These are phyloP conservation scores for Limnephilus rhombicus DNA, from an alignment of 2,888 invertebrate genomes.

Conservation along the genomic window DNA sequence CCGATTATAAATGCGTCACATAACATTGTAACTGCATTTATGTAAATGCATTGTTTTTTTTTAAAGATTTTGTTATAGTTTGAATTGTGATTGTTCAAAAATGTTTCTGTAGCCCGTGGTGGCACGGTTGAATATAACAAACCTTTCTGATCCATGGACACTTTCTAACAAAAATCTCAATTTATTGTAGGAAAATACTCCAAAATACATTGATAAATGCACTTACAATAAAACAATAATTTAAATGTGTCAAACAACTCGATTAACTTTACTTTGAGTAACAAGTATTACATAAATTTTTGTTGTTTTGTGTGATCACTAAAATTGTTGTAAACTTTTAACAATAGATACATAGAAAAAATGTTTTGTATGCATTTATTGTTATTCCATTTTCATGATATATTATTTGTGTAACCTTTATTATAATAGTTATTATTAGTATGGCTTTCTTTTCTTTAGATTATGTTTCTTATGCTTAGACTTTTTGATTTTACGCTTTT, in stretches of 20 bases:
- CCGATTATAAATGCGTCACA: background rate
- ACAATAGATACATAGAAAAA: slow-evolving; percentile 40
- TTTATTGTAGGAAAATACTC: background rate
- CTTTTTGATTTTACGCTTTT: slow-evolving; percentile 35
- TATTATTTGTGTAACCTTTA: slow-evolving; percentile 12
- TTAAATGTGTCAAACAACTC: slow-evolving; percentile 53
- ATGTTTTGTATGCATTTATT: slow-evolving; percentile 46
- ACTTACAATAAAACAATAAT: slow-evolving; percentile 36
- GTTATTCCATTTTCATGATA: slow-evolving; percentile 26
- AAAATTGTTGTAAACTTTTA: slow-evolving; percentile 38
- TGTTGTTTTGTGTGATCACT: slow-evolving; percentile 36
- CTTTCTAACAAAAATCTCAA: no score
- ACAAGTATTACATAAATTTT: slow-evolving; percentile 33
- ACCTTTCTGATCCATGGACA: no score
- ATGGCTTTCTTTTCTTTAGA: slow-evolving; percentile 24
- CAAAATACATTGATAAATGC: slow-evolving; percentile 47
- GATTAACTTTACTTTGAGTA: slow-evolving; percentile 43
- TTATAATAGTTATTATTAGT: background rate
- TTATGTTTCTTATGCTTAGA: slow-evolving; percentile 25
- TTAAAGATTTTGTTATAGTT: background rate
- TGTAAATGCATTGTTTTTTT: slow-evolving; percentile 19
- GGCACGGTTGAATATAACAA: no score
- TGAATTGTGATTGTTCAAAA: no score
- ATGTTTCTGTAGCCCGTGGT: no score
- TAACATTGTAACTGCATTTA: slow-evolving; percentile 39